Conservation (phyloP, 2,888 invertebrate species). For the Meandrusa payeni region DNA sequence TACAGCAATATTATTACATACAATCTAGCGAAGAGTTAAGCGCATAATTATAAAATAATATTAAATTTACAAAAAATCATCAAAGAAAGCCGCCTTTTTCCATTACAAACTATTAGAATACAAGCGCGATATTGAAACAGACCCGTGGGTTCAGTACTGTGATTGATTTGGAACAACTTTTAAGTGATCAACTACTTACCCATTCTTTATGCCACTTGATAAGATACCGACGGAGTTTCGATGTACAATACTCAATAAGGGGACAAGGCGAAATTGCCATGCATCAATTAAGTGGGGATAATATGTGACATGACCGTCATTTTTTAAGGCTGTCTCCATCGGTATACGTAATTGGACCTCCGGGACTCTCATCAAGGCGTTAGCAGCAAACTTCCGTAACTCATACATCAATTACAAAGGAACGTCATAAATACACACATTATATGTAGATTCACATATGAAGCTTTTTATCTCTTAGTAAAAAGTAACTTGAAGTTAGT, state of each 20-base stretch:
- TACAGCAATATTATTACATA: no score
- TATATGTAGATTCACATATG: slow-evolving; percentile 12
- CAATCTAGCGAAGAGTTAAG: no score
- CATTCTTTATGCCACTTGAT: slow-evolving; percentile 24
- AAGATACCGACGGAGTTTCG: slow-evolving; percentile 23
- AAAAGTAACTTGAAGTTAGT: no score
- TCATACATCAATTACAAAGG: slow-evolving; percentile 5
- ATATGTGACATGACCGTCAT: slow-evolving; percentile 15
- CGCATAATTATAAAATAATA: no score
- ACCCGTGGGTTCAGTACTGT: slow-evolving; percentile 18
- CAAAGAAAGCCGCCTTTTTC: no score
- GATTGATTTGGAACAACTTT: slow-evolving; percentile 24
- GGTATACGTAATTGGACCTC: slow-evolving; percentile 22
- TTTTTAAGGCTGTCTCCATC: slow-evolving; percentile 14
- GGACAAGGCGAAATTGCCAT: slow-evolving; percentile 10
- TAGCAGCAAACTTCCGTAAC: slow-evolving; percentile 22
- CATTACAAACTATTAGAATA: no score
- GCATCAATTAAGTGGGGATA: slow-evolving; percentile 8
- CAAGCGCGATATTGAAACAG: slow-evolving; percentile 2
- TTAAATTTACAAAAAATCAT: no score
- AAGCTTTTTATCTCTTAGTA: slow-evolving; percentile 7
- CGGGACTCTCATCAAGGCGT: slow-evolving; percentile 19
- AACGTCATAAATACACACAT: slow-evolving; percentile 10
- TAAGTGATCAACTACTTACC: slow-evolving; percentile 12
- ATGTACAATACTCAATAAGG: slow-evolving; percentile 19